Percentiles rank a stretch among this genome's conserved stretches.
phyloP scores from a whole-genome alignment of 2,797 vertebrate genomes.

The Enteromius mattozi region DNA sequence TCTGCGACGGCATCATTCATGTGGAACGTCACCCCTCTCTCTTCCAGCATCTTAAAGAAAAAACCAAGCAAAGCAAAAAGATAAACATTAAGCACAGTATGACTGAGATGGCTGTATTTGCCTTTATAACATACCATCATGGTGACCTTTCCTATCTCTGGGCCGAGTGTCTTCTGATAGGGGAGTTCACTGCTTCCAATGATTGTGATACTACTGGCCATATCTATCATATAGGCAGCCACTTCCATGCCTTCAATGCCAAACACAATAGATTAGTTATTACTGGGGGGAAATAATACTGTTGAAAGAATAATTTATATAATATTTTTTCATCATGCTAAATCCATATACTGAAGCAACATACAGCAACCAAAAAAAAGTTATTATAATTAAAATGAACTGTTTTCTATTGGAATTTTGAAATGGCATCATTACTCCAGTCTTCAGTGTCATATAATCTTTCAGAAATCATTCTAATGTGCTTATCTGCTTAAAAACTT shows the following conservation, averaged over 20 bases:
- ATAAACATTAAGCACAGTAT: not conserved
- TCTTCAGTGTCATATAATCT: no score
- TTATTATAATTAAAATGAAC: no score
- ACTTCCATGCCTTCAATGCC: conserved; percentile 82
- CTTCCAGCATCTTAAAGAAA: conserved; percentile 79
- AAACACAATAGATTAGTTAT: not conserved
- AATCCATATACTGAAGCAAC: not conserved
- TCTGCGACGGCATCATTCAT: conserved; percentile 80
- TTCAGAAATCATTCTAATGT: no score
- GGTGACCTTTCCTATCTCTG: conserved; percentile 77
- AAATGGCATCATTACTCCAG: no score
- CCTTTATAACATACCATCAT: conserved; percentile 76
- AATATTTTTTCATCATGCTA: not conserved
- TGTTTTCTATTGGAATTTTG: no score
- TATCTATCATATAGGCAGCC: conserved; percentile 80
- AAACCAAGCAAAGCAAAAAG: conserved; percentile 12
- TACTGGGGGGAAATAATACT: not conserved
- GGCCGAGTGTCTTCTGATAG: conserved; percentile 80
- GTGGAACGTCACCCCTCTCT: conserved; percentile 80
- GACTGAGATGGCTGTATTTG: not conserved
- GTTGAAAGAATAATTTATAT: not conserved
- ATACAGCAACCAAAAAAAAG: not conserved
- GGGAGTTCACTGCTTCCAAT: conserved; percentile 82
- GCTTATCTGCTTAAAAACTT: no score
- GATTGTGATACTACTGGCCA: conserved; percentile 78